A percentile compares a stretch with the other conserved stretches of the same genome.
Evolutionary conservation across 1,140 invertebrate genomes (phyloP).

Genomic region (Pteromalus puparum): DNA sequence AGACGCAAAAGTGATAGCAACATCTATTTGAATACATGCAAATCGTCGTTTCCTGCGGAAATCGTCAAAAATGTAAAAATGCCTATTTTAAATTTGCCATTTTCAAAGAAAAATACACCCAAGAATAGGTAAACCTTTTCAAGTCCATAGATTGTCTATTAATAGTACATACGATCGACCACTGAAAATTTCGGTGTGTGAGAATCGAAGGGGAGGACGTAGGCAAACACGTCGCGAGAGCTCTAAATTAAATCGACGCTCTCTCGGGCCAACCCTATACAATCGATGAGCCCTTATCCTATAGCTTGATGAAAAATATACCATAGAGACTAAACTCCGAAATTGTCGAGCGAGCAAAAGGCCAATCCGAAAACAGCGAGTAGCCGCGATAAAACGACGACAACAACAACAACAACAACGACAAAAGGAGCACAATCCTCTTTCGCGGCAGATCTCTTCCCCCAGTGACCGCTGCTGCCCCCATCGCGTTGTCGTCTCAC

Average conservation of each 20-base stretch:
- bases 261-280: neutral
- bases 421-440: conserved; percentile 8
- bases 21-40: too few species aligned
- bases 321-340: neutral
- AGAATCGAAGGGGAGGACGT: neutral
- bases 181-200: neutral
- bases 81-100: too few species aligned
- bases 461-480: neutral
- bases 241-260: conserved; percentile 41
- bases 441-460: neutral
- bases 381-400: neutral
- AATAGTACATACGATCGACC: neutral
- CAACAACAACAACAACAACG: neutral
- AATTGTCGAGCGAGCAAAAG: neutral
- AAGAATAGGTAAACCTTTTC: too few species aligned
- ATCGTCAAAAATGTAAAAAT: too few species aligned
- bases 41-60: too few species aligned
- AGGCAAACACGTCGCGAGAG: conserved; percentile 5
- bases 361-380: neutral
- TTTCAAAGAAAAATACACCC: too few species aligned
- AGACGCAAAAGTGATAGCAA: too few species aligned
- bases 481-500: neutral
- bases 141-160: too few species aligned
- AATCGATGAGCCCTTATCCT: conserved; percentile 6
- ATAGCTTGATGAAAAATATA: neutral